Conservation (phyloP, 2,113 vertebrate genomes). For the Neopipo cinnamomea region DNA sequence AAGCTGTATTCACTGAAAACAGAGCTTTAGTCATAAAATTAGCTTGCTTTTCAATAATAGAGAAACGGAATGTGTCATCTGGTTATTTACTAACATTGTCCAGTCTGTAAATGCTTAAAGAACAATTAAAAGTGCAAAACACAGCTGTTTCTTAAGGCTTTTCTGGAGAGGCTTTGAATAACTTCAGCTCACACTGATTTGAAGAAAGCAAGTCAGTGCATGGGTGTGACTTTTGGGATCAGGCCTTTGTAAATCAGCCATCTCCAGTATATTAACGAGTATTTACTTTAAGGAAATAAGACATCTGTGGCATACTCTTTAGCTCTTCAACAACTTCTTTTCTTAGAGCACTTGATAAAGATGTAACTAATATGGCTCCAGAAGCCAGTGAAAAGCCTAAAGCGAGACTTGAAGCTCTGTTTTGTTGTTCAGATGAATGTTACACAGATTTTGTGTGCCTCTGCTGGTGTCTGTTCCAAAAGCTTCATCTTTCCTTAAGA, state of each 20-base stretch:
- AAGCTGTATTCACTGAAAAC: neutral
- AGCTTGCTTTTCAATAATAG: neutral
- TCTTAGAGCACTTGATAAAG: neutral
- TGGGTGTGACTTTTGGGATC: neutral
- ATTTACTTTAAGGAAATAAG: neutral
- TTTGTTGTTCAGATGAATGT: neutral
- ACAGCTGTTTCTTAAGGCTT: neutral
- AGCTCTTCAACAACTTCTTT: neutral
- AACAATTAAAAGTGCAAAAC: neutral
- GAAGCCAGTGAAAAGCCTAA: neutral
- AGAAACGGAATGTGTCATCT: neutral
- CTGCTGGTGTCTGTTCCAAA: neutral
- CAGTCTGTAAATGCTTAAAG: neutral
- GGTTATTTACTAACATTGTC: neutral
- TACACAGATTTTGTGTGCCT: neutral
- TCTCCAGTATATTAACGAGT: neutral
- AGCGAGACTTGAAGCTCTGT: neutral
- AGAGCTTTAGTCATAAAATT: neutral
- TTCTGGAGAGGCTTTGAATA: neutral
- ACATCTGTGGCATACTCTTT: neutral
- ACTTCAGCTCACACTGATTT: neutral
- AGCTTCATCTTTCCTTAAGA: neutral
- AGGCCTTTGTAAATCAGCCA: neutral
- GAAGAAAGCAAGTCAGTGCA: neutral
- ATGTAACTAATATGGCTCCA: neutral